Evolutionary conservation across 2,113 vertebrate genomes (phyloP).

Genomic region (Lanius ludovicianus): DNA sequence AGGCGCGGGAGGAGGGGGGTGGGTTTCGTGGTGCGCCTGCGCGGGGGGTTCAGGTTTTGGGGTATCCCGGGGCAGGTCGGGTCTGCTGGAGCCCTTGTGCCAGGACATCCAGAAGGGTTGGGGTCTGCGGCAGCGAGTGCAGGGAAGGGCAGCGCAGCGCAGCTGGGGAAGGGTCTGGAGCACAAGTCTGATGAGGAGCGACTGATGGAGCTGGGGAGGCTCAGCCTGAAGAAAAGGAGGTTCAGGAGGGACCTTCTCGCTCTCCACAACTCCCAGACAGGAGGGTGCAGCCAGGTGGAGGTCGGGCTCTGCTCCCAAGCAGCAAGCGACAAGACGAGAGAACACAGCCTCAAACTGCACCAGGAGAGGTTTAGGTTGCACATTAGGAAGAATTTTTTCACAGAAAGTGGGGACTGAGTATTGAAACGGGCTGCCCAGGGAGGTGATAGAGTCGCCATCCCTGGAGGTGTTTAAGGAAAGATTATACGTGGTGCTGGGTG

Average conservation of each 20-base stretch:
- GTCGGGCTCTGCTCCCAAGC: rapidly evolving
- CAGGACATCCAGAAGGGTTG: rapidly evolving
- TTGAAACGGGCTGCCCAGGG: not conserved
- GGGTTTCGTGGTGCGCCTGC: not conserved
- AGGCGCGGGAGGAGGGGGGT: not conserved
- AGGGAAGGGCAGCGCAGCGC: not conserved
- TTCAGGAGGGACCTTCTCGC: rapidly evolving
- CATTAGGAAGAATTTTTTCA: not conserved
- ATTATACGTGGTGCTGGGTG: not conserved
- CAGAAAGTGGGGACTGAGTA: not conserved
- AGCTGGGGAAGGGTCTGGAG: not conserved
- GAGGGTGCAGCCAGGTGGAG: rapidly evolving
- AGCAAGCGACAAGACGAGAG: not conserved
- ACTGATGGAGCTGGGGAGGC: not conserved
- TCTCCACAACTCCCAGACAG: not conserved
- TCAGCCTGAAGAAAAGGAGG: not conserved
- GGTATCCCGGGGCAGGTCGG: not conserved
- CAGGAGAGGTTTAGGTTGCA: not conserved
- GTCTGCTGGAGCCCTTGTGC: not conserved
- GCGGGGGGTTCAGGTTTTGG: rapidly evolving
- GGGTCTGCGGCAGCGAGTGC: not conserved
- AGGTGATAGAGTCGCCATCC: rapidly evolving
- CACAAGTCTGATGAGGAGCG: not conserved
- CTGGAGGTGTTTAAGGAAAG: not conserved
- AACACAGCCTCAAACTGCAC: rapidly evolving